Evolutionary conservation across 1,140 invertebrate species (phyloP), one percentile per base, ranked within the genome.

Genomic region (Euura saliciscinereae): DNA sequence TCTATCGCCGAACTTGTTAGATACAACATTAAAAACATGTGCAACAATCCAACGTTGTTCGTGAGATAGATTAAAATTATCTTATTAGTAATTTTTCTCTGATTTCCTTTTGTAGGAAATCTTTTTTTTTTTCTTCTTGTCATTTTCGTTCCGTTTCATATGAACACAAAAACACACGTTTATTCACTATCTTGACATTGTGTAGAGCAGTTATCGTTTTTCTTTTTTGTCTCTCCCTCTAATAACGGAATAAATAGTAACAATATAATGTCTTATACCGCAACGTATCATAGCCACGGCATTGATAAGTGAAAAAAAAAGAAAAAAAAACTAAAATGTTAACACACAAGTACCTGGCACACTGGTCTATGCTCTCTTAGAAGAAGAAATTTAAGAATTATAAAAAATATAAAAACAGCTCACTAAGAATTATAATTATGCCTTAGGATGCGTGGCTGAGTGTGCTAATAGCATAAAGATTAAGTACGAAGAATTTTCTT

Each of bases 291-390:
- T 80, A 80, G 79, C 79, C 77, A 76, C 77, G 74, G 76, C 74
- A 80, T 78, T 79, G 74, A 76, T 78, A 77, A 59, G 5, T 11
- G 13, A 59, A 28, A 28, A 28, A 28, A 28, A 1, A 28, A 28
- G 1, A 28, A 51, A 51, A 51, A 51, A 8, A 51, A 51, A 51
- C 7, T 8, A 8, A 51, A 76, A 77, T 79, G 76, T 78, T 81
- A 81, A 81, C 79, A 82, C 78, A 81, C 79, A 81, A 81, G 81
- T 83, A 83, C 81, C 81, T 83, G 81, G 81, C 80, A 81, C 78
- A 82, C 80, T 80, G 80, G 77, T 83, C 78, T 81, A 83, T 82
- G 81, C 82, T 83, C 79, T 83, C 78, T 82, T 78, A 78, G 78
- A 77, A 28, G 28, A 28, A 28, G 28, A 28, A 28, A 28, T 28